Base-by-base conservation (phyloP, 1,140 invertebrate genomes). In the Macrobrachium rosenbergii region DNA sequence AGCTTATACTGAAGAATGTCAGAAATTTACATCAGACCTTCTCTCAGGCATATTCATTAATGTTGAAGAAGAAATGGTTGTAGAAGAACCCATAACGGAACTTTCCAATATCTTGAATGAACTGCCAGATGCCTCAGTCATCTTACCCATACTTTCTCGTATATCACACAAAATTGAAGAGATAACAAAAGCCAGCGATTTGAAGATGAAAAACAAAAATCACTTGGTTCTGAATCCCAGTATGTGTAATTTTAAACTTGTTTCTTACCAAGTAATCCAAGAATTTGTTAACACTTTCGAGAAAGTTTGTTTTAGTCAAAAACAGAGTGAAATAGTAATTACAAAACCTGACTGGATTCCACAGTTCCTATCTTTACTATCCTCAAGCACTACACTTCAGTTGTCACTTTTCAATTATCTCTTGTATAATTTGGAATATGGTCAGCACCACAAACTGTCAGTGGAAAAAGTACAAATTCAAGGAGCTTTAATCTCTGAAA, bases 131-230 rank as follows among this genome's bases (percentile, higher is more conserved):
- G 21, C 43, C 23, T 72, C 80, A 14, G 19, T 21, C 5, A 6
- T 82, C 19, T 23, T 82, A 16, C 80, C 80, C 16, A 7, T 43
- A 37, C 80, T 82, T n/a, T 82, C 80, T 52, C 63, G 23, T 58
- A 58, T 72, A n/a, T 69, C 80, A 45, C 37, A n/a, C 3, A 82
- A 82, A 67, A 82, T 82, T 58, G 80, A 82, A 37, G 80, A 82
- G 63, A 82, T 82, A n/a, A 82, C 72, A 67, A 82, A 72, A 52
- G 12, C 52, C 16, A 58, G 19, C 5, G 80, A 82, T 23, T 64
- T 67, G 19, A n/a, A 14, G n/a, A 19, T 82, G 6, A 72, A 72
- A 45, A 17, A 45, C 59, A 23, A 28, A 58, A 82, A 16, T 12
- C 63, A 82, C 45, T 7, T 82, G 10, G 17, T 62, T 16, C 5